Percentiles rank a stretch among this genome's conserved stretches.
Evolutionary conservation across 2,888 invertebrate genomes (phyloP).

Genomic region (Steinernema carpocapsae): DNA sequence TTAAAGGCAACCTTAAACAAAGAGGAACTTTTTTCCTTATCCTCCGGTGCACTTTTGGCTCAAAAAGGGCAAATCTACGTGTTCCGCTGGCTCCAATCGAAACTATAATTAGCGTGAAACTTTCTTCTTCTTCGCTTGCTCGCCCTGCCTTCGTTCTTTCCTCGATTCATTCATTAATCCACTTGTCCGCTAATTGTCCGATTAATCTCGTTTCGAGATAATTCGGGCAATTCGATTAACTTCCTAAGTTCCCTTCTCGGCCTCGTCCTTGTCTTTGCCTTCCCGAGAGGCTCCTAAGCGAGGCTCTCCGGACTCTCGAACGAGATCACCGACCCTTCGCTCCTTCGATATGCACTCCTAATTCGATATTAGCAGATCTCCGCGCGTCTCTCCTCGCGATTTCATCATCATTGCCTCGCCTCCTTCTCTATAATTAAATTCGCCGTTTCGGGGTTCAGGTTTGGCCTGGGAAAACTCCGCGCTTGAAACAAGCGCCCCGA

Average conservation of each 20-base stretch:
- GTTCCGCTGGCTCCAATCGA: too few species aligned
- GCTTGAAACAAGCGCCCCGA: not conserved
- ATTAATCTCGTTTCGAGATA: too few species aligned
- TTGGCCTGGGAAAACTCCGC: not conserved
- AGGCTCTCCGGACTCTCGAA: not conserved
- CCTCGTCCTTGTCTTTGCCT: not conserved
- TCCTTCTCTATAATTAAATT: conserved; percentile 15
- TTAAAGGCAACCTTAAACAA: too few species aligned
- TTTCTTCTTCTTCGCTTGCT: not conserved
- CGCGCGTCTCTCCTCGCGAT: not conserved
- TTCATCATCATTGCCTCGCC: not conserved
- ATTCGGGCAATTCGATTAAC: conserved; percentile 27
- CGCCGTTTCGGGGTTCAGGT: not conserved
- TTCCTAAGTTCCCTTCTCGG: not conserved
- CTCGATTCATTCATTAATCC: too few species aligned
- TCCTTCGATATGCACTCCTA: not conserved
- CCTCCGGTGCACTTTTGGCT: too few species aligned
- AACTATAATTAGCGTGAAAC: not conserved
- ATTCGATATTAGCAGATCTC: conserved; percentile 17
- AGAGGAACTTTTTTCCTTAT: too few species aligned
- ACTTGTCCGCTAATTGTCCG: conserved; percentile 16
- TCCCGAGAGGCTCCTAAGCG: not conserved
- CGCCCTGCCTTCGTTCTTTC: not conserved
- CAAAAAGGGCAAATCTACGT: too few species aligned
- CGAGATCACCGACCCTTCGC: not conserved